Conservation (phyloP, 2,113 vertebrate species). For the Erpornis zantholeuca region DNA sequence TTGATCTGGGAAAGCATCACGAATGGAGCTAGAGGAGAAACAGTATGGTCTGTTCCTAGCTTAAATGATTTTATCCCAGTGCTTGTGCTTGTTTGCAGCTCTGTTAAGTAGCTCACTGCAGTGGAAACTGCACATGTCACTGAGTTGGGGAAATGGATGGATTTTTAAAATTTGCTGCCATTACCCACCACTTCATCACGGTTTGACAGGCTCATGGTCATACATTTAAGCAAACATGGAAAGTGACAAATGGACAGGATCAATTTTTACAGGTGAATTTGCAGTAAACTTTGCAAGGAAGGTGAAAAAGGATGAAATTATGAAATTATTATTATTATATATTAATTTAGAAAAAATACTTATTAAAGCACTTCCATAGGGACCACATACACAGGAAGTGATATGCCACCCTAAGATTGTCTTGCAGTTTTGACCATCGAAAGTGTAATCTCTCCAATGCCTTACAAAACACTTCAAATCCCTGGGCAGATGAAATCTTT, state of each 20-base stretch:
- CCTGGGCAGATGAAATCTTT: background rate
- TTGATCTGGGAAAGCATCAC: background rate
- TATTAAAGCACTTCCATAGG: background rate
- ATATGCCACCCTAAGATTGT: background rate
- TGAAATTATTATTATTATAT: background rate
- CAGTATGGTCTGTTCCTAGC: background rate
- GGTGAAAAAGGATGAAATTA: background rate
- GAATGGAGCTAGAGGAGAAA: background rate
- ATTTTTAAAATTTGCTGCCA: background rate
- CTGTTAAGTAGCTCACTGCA: background rate
- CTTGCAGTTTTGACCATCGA: background rate
- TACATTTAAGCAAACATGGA: background rate
- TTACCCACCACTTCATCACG: background rate
- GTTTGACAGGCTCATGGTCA: background rate
- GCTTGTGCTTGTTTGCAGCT: background rate
- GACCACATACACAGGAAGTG: background rate
- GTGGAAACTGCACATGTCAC: background rate
- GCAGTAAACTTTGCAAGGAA: background rate
- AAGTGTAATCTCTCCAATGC: background rate
- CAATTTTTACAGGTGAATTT: background rate
- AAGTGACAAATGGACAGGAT: background rate
- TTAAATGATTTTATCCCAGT: background rate
- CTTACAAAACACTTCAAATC: background rate
- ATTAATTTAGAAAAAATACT: constrained; percentile 4
- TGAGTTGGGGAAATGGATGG: background rate